Evolutionary conservation across 1,140 invertebrate species (phyloP), one percentile per base, ranked within the genome.

Genomic region (Dinothrombium tinctorium): DNA sequence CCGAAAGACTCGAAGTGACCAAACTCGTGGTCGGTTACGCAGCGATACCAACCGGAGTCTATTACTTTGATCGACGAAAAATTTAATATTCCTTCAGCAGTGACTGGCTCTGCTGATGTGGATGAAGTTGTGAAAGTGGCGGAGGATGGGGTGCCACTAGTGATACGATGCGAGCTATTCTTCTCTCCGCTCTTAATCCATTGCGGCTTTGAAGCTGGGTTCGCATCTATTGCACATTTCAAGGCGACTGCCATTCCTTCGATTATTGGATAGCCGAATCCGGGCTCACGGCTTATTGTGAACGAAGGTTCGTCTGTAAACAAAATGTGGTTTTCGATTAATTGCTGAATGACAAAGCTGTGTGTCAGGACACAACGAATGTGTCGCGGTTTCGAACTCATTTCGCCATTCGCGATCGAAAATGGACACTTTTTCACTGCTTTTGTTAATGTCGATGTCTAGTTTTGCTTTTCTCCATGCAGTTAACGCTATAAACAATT

Each of bases 41-140:
- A 86, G 55, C 80, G 76, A 61, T 86, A 84, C 80, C 79, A 83
- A 49, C 79, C 79, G 47, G 71, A 75, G 59, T 83, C 75, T 43
- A 72, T 67, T 19, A 70, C 62, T 39, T 65, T 65, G 50, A 82
- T 74, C 47, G 71, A 66, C 35, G 71, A 71, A 61, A 82, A 83
- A 59, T 81, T 81, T 40, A 83, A 63, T 56, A 73, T 76, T 37
- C 76, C 77, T 48, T 74, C 73, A 47, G 65, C 67, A 49, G 64
- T 71, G 63, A 71, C 71, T 49, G 66, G 67, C 44, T 65, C 65
- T 51, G 68, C 24, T 2, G 17, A 23, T 21, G 23, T 1, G 22
- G 33, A 19, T 45, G 11, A 9, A 37, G 21, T 5, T 12, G 37
- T 22, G 14, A 22, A 6, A 3, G 17, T 21, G 4, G 7, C 9